Base-by-base conservation (phyloP, 2,888 invertebrate genomes). In the Dioctria rufipes region DNA sequence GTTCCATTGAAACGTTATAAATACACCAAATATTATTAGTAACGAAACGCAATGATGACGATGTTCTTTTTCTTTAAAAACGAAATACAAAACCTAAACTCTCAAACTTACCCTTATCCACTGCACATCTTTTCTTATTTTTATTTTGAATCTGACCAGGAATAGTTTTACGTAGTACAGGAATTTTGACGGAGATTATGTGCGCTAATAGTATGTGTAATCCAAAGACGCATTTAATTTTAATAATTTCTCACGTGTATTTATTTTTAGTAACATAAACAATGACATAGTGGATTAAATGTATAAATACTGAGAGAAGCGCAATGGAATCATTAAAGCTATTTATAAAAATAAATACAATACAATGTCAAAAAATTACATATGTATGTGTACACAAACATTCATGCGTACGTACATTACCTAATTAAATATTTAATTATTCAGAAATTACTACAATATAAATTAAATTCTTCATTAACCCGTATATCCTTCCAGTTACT, bases 261-360 rank as follows among this genome's bases (percentile, higher is more conserved):
- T 69, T 25, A 25, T 25, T 5, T 69, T n/a, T 51, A 69, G n/a
- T 51, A 69, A 43, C 42, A 13, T 42, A 58, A 73, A 73, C 54
- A 71, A 46, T 60, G 58, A 73, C 37, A 25, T 25, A 73, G 58
- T 73, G 73, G 58, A 58, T 13, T 73, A 43, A 25, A 25, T 58
- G 54, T 37, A 46, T 69, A 71, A 54, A 42, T 42, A 73, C 58
- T 73, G 73, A 13, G 51, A 58, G 40, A 69, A 54, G 54, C 54
- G 25, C 37, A 61, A 58, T 73, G 73, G 58, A 73, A 73, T 73
- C 25, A 73, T 73, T 51, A 51, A 58, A 58, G 58, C 58, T 54
- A 71, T 71, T 49, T 71, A 71, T 71, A 67, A 67, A 67, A 67
- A 67, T 67, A 67, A 67, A 67, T 67, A 67, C 25, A 46, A 43